phyloP scores from a whole-genome alignment of 2,797 vertebrate species.

The Xerus rutilus region DNA sequence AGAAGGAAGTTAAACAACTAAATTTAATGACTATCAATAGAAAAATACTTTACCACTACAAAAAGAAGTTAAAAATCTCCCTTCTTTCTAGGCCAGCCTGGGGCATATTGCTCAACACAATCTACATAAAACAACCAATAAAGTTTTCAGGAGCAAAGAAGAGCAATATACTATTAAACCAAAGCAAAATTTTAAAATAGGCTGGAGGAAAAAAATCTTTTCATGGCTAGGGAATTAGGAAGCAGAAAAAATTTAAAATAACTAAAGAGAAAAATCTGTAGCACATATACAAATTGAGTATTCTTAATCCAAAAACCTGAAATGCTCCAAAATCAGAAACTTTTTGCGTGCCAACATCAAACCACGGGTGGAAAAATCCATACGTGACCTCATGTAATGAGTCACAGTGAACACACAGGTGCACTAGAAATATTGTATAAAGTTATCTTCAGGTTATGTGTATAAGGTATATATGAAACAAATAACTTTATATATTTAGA shows the following conservation, averaged over 20 bases:
- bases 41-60: constrained; percentile 47
- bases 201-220: not conserved
- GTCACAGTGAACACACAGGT: not conserved
- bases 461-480: not conserved
- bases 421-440: not conserved
- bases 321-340: not conserved
- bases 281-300: not conserved
- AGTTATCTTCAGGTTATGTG: not conserved
- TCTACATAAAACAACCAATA: not conserved
- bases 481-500: not conserved
- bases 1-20: constrained; percentile 66
- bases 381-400: not conserved
- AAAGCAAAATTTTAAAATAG: not conserved
- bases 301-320: not conserved
- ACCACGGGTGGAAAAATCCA: not conserved
- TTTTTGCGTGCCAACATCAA: not conserved
- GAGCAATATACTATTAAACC: not conserved
- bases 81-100: not conserved
- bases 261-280: not conserved
- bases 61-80: not conserved
- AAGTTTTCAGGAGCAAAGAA: not conserved
- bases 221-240: not conserved
- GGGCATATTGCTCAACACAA: not conserved
- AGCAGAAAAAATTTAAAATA: constrained; percentile 5
- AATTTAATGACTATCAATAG: constrained; percentile 55